phyloP scores from a whole-genome alignment of 2,113 vertebrate species.

The Pachyramphus minor region DNA sequence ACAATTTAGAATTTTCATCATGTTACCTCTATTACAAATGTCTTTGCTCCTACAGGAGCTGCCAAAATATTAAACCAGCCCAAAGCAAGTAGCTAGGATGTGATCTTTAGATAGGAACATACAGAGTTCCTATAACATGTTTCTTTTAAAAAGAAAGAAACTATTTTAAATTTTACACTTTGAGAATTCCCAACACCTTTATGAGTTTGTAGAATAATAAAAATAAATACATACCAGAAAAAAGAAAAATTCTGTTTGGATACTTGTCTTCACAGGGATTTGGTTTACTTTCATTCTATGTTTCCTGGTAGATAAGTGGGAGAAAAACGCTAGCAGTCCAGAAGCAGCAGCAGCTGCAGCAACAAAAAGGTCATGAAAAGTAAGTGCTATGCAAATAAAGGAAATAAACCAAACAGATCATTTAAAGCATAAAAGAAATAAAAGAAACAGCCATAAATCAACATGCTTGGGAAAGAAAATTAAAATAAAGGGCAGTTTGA shows the following conservation, averaged over 20 bases:
- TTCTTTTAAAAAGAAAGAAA: not conserved
- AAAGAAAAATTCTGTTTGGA: not conserved
- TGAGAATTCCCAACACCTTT: not conserved
- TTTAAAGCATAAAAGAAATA: conserved; percentile 41
- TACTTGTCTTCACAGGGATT: not conserved
- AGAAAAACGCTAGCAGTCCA: not conserved
- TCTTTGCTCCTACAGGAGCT: not conserved
- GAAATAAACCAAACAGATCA: conserved; percentile 46
- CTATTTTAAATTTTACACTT: not conserved
- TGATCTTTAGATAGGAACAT: not conserved
- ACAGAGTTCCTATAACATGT: not conserved
- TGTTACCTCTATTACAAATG: not conserved
- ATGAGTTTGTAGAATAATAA: not conserved
- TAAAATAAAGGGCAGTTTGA: conserved; percentile 19
- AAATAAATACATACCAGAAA: not conserved
- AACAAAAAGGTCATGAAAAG: conserved; percentile 58
- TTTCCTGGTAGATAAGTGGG: not conserved
- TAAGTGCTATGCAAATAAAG: conserved; percentile 55
- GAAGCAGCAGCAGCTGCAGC: conserved; percentile 44
- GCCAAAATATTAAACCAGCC: not conserved
- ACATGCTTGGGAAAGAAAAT: conserved; percentile 13
- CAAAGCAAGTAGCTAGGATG: not conserved
- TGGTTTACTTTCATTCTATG: not conserved
- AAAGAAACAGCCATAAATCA: conserved; percentile 11
- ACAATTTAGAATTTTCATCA: not conserved